A percentile compares a stretch with the other conserved stretches of the same genome.
These are phyloP conservation scores for Beroe forskalii DNA, from an alignment of 37 sponge, comb jelly and placozoan genomes.

Conservation along the genomic window DNA sequence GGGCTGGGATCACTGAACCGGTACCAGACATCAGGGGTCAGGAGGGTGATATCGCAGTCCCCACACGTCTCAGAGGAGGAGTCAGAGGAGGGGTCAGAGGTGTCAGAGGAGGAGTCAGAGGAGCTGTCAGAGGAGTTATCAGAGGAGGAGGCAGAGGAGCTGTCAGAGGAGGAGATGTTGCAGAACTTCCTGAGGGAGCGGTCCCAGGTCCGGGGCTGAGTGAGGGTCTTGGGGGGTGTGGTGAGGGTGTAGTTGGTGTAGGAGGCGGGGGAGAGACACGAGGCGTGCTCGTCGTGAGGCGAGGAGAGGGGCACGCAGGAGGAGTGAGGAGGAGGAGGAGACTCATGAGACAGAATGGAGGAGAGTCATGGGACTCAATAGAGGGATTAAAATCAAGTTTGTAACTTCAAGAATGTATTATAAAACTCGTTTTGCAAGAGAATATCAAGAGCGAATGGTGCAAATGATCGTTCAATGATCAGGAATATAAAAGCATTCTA, in stretches of 20 bases:
- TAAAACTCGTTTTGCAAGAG: too few relatives aligned
- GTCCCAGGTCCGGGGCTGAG: background rate
- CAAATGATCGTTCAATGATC: too few relatives aligned
- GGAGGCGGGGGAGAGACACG: background rate
- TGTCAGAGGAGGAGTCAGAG: background rate
- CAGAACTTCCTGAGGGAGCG: background rate
- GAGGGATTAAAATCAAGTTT: background rate
- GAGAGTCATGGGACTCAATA: background rate
- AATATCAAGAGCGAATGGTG: too few relatives aligned
- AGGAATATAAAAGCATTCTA: too few relatives aligned
- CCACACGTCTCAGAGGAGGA: background rate
- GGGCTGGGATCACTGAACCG: background rate
- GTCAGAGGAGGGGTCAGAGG: background rate
- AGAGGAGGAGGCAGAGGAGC: too few relatives aligned
- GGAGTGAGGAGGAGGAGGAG: too few relatives aligned
- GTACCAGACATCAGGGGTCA: background rate
- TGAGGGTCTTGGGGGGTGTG: background rate
- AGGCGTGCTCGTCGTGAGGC: background rate
- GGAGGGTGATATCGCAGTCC: background rate
- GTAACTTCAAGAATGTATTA: too few relatives aligned
- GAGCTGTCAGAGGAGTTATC: too few relatives aligned
- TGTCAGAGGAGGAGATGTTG: background rate
- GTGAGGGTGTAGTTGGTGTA: background rate
- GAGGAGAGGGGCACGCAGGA: background rate
- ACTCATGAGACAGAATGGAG: too few relatives aligned